Conservation (phyloP, 1,140 invertebrate genomes). For the honey bee (Apis mellifera) region Amel_HAv3.1 CM009933.2:13478501-13479000, state of each 20-base stretch:
- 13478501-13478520: too few species aligned
- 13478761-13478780: conserved; percentile 73
- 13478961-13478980: conserved; percentile 97
- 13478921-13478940: conserved; percentile 98
- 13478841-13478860: conserved; percentile 99
- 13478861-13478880: conserved; percentile 99
- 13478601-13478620: conserved; percentile 90
- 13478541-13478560: neutral
- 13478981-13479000: conserved; percentile 89
- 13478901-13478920: conserved; percentile 98
- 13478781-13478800: conserved; percentile 94
- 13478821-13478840: conserved; percentile 96
- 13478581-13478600: conserved; percentile 92
- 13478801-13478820: conserved; percentile 89
- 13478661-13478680: conserved; percentile 96
- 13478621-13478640: conserved; percentile 98
- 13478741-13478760: neutral
- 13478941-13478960: conserved; percentile 99
- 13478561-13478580: conserved; percentile 85
- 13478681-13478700: conserved; percentile 89
- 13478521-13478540: neutral
- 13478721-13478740: conserved; percentile 14
- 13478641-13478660: conserved; percentile 96
- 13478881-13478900: conserved; percentile 97
- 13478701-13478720: conserved; percentile 43